Conservation (phyloP, 2,113 vertebrate genomes). For the Entomyzon cyanotis region DNA sequence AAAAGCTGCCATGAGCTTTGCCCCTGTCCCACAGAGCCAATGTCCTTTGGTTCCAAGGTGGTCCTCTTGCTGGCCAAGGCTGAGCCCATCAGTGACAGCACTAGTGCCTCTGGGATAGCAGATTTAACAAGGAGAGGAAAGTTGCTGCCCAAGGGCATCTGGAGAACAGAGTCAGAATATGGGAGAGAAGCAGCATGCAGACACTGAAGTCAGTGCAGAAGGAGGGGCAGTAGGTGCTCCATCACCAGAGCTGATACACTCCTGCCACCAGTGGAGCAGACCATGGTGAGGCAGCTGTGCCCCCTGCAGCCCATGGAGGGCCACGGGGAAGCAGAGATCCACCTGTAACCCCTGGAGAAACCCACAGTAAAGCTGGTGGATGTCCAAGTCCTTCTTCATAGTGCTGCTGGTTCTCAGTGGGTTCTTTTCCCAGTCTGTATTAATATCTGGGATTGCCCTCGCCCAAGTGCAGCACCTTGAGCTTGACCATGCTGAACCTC, state of each 20-base stretch:
- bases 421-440: neutral
- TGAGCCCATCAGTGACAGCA: rapidly evolving
- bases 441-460: neutral
- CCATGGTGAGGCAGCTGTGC: neutral
- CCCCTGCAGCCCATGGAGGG: neutral
- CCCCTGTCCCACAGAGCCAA: rapidly evolving
- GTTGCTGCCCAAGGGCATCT: neutral
- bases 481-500: neutral
- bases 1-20: neutral
- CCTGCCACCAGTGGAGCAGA: neutral
- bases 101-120: neutral
- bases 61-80: rapidly evolving
- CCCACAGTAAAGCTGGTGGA: neutral
- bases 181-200: neutral
- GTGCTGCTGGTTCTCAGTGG: neutral
- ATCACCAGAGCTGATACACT: rapidly evolving
- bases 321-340: rapidly evolving
- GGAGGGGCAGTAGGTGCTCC: neutral
- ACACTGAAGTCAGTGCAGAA: neutral
- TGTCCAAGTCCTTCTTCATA: neutral
- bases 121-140: neutral
- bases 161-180: neutral
- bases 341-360: neutral
- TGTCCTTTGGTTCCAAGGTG: rapidly evolving
- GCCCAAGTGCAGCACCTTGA: neutral